Conservation (phyloP, 1,140 invertebrate genomes). For the Helicoverpa armigera region DNA sequence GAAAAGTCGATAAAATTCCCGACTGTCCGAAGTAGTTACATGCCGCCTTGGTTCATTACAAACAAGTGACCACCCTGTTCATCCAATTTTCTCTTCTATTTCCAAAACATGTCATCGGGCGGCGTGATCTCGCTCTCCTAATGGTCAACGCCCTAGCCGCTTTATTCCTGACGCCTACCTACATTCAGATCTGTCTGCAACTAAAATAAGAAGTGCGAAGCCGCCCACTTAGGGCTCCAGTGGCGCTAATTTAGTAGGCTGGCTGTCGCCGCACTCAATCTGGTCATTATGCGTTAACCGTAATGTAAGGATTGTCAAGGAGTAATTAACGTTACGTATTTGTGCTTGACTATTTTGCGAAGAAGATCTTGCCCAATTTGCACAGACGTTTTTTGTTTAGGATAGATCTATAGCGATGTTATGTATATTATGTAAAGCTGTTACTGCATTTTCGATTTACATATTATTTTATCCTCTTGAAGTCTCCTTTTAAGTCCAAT, state of each 20-base stretch:
- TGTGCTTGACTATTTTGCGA: not conserved
- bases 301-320: not conserved
- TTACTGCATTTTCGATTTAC: too few species aligned
- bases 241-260: conserved; percentile 18
- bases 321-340: not conserved
- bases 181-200: not conserved
- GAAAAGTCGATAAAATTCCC: too few species aligned
- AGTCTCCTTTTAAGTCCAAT: too few species aligned
- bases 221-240: not conserved
- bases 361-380: too few species aligned
- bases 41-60: not conserved
- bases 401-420: too few species aligned
- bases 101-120: conserved; percentile 12
- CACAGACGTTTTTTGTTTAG: too few species aligned
- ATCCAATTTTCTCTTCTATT: not conserved
- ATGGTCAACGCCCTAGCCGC: conserved; percentile 42
- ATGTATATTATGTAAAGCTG: too few species aligned
- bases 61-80: not conserved
- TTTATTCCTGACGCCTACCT: conserved; percentile 46
- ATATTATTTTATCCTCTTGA: too few species aligned
- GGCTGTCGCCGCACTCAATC: not conserved
- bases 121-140: conserved; percentile 13
- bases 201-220: conserved; percentile 39
- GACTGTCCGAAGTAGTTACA: too few species aligned
- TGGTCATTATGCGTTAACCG: not conserved